Base-by-base conservation (phyloP, 2,888 invertebrate species). In the Pseudolycoriella hygida region DNA sequence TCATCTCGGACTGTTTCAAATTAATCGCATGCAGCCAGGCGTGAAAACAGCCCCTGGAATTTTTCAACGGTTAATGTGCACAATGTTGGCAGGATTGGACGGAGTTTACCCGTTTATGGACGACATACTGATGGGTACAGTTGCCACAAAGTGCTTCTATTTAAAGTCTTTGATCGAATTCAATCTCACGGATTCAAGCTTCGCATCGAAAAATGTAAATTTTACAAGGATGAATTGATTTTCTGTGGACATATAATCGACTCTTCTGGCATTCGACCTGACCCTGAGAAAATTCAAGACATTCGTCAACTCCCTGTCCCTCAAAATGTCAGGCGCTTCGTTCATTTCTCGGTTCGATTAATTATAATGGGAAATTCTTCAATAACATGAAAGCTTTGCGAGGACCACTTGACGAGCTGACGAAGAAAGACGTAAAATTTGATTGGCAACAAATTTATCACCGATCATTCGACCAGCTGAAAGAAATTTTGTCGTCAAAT, bases 361-460 rank as follows among this genome's bases (percentile, higher is more conserved):
- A 48, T 40, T 53, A 49, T 42, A 52, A 53, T 30, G 44, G 48
- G 12, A 48, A 49, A 49, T 50, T 49, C 38, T 40, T 53, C 1
- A n/a, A 41, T 6, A 43, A 50, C 10, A 48, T 52, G 47, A 43
- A 47, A 17, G 19, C 38, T 14, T 51, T 52, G 32, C 18, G 40
- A 32, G 2, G 6, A 31, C 43, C 43, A 15, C 19, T 48, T 5
- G 38, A 46, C 32, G 31, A 32, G 8, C 30, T 48, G n/a, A 17
- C 46, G 2, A 17, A 17, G 2, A 40, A 42, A 17, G 42, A 44
- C 6, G 39, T 25, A 2, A 40, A 44, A n/a, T 47, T 31, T 12
- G 12, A 18, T 19, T 44, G 47, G 47, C 30, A 41, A 5, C 15
- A 15, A 3, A 3, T 41, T 18, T 47, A 38, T 17, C 20, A 42